Evolutionary conservation across 1,140 invertebrate species (phyloP).

Genomic region (Phocides pigmalion): DNA sequence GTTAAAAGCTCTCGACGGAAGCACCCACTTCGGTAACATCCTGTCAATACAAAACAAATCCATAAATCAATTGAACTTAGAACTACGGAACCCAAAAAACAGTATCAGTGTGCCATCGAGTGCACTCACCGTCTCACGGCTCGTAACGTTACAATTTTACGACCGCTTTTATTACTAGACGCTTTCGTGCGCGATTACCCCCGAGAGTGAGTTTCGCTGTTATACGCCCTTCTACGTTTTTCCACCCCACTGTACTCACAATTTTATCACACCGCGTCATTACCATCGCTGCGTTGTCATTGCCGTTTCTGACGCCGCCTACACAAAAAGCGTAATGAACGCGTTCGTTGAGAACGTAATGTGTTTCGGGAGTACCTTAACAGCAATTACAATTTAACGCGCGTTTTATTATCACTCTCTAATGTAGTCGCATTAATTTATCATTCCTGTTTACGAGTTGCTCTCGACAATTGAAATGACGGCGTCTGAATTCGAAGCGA

Average conservation of each 20-base stretch:
- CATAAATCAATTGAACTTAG: slow-evolving; percentile 62
- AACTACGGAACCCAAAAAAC: slow-evolving; percentile 63
- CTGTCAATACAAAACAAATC: slow-evolving; percentile 59
- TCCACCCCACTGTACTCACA: slow-evolving; percentile 30
- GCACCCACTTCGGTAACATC: slow-evolving; percentile 33
- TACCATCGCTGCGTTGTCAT: slow-evolving; percentile 36
- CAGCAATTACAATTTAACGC: slow-evolving; percentile 80
- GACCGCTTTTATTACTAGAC: slow-evolving; percentile 81
- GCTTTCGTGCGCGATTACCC: slow-evolving; percentile 81
- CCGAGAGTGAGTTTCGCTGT: slow-evolving; percentile 81
- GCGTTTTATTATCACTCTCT: slow-evolving; percentile 81
- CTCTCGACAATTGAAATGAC: slow-evolving; percentile 79
- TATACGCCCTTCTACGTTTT: slow-evolving; percentile 60
- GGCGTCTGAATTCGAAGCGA: slow-evolving; percentile 65
- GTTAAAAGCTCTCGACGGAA: slow-evolving; percentile 35
- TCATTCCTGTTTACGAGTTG: slow-evolving; percentile 74
- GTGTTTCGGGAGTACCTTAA: slow-evolving; percentile 41
- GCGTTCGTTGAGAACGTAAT: neutral
- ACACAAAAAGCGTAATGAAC: slow-evolving; percentile 39
- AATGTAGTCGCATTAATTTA: slow-evolving; percentile 81
- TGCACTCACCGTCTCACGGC: slow-evolving; percentile 74
- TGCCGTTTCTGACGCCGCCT: neutral
- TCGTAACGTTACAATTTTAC: slow-evolving; percentile 82
- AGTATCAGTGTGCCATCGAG: slow-evolving; percentile 76
- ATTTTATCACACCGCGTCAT: slow-evolving; percentile 29